These are phyloP conservation scores for Grallaria varia DNA, from an alignment of 2,113 vertebrate species.

Conservation along the genomic window DNA sequence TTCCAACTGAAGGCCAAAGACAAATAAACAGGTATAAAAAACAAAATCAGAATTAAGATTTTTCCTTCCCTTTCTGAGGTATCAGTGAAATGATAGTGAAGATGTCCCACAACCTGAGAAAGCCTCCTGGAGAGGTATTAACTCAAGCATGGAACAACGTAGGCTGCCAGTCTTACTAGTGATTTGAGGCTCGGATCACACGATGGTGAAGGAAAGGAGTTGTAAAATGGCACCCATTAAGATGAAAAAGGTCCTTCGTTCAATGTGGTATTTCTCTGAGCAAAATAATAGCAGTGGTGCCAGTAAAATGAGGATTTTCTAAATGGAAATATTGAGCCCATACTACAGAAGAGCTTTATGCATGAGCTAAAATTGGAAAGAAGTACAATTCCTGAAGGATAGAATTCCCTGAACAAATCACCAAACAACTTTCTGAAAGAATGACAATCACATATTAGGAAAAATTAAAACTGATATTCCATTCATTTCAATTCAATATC, in stretches of 20 bases:
- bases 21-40: not conserved
- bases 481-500: not conserved
- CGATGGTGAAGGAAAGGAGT: not conserved
- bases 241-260: not conserved
- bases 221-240: not conserved
- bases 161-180: not conserved
- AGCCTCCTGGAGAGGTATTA: not conserved
- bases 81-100: not conserved
- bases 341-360: not conserved
- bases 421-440: not conserved
- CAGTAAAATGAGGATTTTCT: not conserved
- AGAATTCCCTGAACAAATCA: not conserved
- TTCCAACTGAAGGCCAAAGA: conserved; percentile 84
- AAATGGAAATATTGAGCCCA: not conserved
- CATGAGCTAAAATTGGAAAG: not conserved
- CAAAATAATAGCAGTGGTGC: not conserved
- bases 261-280: not conserved
- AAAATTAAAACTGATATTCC: not conserved
- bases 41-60: not conserved
- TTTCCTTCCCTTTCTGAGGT: not conserved
- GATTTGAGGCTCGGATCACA: not conserved
- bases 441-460: not conserved
- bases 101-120: not conserved
- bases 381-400: not conserved
- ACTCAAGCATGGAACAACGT: not conserved